Base-by-base conservation (phyloP, 2,888 invertebrate species). In the Caenorhabditis virilis region DNA sequence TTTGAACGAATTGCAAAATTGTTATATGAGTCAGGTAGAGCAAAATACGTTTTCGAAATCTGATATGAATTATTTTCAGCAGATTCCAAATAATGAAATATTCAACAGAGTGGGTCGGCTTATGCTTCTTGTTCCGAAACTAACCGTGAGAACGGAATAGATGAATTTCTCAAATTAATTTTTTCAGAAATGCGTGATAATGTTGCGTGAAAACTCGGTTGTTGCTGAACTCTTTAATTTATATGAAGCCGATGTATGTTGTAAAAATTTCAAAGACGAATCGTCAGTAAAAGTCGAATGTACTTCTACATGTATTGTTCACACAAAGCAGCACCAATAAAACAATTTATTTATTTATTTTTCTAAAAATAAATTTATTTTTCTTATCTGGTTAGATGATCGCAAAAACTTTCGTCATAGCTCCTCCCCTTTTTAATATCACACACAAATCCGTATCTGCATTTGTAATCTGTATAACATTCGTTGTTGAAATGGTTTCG, bases 141-240 rank as follows among this genome's bases (percentile, higher is more conserved):
- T 80, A n/a, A 77, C 80, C 56, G 80, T 78, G 26, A 39, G 63
- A n/a, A n/a, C n/a, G n/a, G n/a, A n/a, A n/a, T n/a, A n/a, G n/a
- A n/a, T n/a, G n/a, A n/a, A n/a, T n/a, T n/a, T n/a, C 36, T 35
- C 36, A 22, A 18, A 2, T 54, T 33, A 15, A 25, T 13, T 30
- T 11, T 30, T 77, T 54, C 65, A 79, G 78, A 62, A 66, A 42
- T 74, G 74, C 18, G 74, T 74, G 15, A 68, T 67, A 18, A 70
- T 77, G 71, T 60, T 79, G 20, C 63, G 66, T 23, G 79, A 79
- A 50, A 78, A 79, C 56, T 79, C 70, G 25, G 67, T 76, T 22
- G 53, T 79, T 16, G 79, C 77, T 26, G 78, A 74, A 49, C 56
- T 79, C 26, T 79, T 79, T 70, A 75, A 79, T 56, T 69, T 77